These are phyloP conservation scores for Momotus momota DNA, from an alignment of 2,797 vertebrate species.

Conservation along the genomic window DNA sequence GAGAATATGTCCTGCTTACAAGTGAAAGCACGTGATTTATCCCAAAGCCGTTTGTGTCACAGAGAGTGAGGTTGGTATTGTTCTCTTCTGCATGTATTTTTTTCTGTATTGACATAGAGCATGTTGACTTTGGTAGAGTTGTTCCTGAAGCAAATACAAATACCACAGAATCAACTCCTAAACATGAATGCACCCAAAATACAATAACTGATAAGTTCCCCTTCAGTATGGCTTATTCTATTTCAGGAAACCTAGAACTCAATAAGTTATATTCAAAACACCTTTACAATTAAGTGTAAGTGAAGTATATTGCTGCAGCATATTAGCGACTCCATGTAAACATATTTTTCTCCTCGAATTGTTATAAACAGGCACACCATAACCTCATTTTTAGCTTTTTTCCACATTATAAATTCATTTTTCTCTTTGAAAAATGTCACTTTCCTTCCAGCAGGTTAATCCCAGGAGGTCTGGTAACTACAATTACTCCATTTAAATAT, in stretches of 20 bases:
- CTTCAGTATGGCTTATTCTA: conserved; percentile 2
- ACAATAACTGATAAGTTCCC: conserved; percentile 21
- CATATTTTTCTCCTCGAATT: conserved; percentile 64
- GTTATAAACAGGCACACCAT: conserved; percentile 71
- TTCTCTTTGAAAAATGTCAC: conserved; percentile 77
- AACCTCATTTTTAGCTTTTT: conserved; percentile 70
- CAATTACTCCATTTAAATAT: conserved; percentile 84
- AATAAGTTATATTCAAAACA: conserved; percentile 34
- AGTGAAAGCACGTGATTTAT: background rate
- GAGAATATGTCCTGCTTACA: background rate
- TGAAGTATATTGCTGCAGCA: conserved; percentile 34
- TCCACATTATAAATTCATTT: conserved; percentile 73
- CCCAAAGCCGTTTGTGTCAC: background rate
- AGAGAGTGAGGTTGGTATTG: background rate
- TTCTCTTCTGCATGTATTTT: background rate
- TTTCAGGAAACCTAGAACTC: conserved; percentile 54
- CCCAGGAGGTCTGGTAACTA: conserved; percentile 80
- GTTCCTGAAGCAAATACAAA: background rate
- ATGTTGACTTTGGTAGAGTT: background rate
- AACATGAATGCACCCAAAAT: background rate
- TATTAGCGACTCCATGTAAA: conserved; percentile 67
- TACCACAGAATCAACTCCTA: background rate
- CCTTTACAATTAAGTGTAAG: conserved; percentile 66
- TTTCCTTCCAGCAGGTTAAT: conserved; percentile 79
- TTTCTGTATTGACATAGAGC: background rate